Evolutionary conservation across 2,888 invertebrate species (phyloP).

Genomic region (Amphipoea lucens): DNA sequence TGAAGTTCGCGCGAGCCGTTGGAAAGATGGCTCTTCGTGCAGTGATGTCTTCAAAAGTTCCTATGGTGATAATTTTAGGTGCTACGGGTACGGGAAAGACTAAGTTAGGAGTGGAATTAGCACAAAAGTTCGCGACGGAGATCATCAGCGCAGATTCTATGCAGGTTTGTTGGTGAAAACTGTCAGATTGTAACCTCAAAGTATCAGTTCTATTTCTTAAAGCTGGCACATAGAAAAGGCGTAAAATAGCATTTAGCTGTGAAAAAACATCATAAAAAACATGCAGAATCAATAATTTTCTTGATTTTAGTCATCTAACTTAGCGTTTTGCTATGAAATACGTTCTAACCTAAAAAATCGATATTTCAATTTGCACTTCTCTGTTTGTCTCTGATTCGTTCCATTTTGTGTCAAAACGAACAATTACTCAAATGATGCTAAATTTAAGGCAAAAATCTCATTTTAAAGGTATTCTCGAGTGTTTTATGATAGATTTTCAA

Average conservation of each 20-base stretch:
- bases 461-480: background rate
- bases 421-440: accelerated
- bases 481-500: slow-evolving; percentile 6
- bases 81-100: slow-evolving; percentile 99
- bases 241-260: background rate
- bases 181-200: slow-evolving; percentile 79
- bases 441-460: background rate
- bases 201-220: slow-evolving; percentile 15
- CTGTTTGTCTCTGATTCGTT: background rate
- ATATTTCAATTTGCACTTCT: slow-evolving; percentile 6
- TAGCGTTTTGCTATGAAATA: slow-evolving; percentile 20
- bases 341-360: slow-evolving; percentile 52
- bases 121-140: slow-evolving; percentile 95
- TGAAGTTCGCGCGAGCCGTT: slow-evolving; percentile 83
- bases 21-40: slow-evolving; percentile 83
- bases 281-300: background rate
- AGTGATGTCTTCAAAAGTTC: slow-evolving; percentile 86
- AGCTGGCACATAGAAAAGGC: background rate
- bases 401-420: background rate
- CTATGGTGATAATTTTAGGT: slow-evolving; percentile 97
- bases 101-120: slow-evolving; percentile 97
- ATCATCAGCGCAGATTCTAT: slow-evolving; percentile 99
- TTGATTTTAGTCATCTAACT: background rate
- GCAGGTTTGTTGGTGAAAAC: slow-evolving; percentile 93
- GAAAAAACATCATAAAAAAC: background rate